A percentile compares a stretch with the other conserved stretches of the same genome.
phyloP scores from a whole-genome alignment of 1,140 invertebrate genomes.

The Stegodyphus mimosarum region DNA sequence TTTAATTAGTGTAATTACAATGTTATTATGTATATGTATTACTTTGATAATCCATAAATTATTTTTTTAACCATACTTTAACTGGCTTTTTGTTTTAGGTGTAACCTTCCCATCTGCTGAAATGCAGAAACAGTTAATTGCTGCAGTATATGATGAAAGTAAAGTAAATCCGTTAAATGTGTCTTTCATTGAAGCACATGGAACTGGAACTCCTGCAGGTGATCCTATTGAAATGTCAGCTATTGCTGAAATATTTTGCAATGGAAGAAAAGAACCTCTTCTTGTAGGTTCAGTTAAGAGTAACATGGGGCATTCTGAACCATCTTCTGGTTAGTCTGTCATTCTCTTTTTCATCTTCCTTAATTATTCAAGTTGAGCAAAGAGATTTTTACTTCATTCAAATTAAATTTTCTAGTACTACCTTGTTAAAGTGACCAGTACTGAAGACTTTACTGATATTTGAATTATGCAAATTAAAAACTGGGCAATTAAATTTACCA shows the following conservation, averaged over 20 bases:
- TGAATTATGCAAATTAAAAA: too few species aligned
- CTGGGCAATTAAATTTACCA: too few species aligned
- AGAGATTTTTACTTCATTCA: too few species aligned
- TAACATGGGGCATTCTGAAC: constrained; percentile 98
- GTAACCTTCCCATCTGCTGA: constrained; percentile 69
- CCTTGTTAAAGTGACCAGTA: too few species aligned
- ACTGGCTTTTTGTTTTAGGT: constrained; percentile 24
- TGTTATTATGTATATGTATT: neutral
- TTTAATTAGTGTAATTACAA: neutral
- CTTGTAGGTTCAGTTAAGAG: constrained; percentile 96
- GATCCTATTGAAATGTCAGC: constrained; percentile 97
- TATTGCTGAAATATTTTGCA: constrained; percentile 91
- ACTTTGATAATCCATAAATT: neutral
- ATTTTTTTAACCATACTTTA: neutral
- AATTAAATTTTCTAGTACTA: too few species aligned
- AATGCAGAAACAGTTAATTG: constrained; percentile 66
- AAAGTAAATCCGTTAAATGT: constrained; percentile 67
- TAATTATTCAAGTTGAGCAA: too few species aligned
- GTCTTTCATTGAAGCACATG: constrained; percentile 70
- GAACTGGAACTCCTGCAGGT: constrained; percentile 78
- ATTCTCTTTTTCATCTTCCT: neutral
- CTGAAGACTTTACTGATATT: too few species aligned
- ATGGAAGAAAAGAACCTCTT: constrained; percentile 81
- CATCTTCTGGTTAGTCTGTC: constrained; percentile 76
- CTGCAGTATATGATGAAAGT: constrained; percentile 67